phyloP scores from a whole-genome alignment of 2,888 invertebrate genomes.

The Sphaeridia pumilis region DNA sequence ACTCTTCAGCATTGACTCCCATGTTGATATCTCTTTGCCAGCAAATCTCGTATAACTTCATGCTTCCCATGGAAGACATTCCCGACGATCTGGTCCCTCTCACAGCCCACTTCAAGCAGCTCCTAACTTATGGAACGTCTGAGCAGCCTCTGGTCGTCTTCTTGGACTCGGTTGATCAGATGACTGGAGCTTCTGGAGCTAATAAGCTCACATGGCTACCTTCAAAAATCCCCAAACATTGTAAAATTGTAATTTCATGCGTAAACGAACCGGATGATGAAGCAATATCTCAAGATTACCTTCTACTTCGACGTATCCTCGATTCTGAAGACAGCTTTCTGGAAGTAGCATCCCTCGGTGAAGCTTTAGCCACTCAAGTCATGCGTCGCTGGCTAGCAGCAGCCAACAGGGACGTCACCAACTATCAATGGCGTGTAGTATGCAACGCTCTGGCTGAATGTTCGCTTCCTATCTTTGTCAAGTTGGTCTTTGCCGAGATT shows the following conservation, averaged over 20 bases:
- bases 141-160: slow-evolving; percentile 82
- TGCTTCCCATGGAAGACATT: slow-evolving; percentile 80
- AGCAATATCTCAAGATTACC: slow-evolving; percentile 74
- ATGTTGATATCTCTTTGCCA: slow-evolving; percentile 90
- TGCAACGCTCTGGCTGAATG: slow-evolving; percentile 86
- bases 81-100: slow-evolving; percentile 93
- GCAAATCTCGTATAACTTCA: slow-evolving; percentile 88
- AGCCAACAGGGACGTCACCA: slow-evolving; percentile 73
- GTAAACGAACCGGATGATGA: slow-evolving; percentile 77
- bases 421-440: slow-evolving; percentile 88
- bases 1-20: slow-evolving; percentile 87
- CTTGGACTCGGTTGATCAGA: slow-evolving; percentile 91
- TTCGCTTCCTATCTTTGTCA: slow-evolving; percentile 91
- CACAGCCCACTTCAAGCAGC: slow-evolving; percentile 89
- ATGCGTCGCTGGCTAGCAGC: slow-evolving; percentile 73
- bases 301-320: slow-evolving; percentile 72
- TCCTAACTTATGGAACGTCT: slow-evolving; percentile 65
- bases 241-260: slow-evolving; percentile 87
- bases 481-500: slow-evolving; percentile 84
- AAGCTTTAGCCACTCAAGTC: slow-evolving; percentile 86
- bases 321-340: slow-evolving; percentile 79
- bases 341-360: slow-evolving; percentile 78
- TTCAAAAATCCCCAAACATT: slow-evolving; percentile 71
- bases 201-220: slow-evolving; percentile 96
- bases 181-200: slow-evolving; percentile 85